Conservation (phyloP, 2,888 invertebrate genomes). For the Macrophya annulata region DNA sequence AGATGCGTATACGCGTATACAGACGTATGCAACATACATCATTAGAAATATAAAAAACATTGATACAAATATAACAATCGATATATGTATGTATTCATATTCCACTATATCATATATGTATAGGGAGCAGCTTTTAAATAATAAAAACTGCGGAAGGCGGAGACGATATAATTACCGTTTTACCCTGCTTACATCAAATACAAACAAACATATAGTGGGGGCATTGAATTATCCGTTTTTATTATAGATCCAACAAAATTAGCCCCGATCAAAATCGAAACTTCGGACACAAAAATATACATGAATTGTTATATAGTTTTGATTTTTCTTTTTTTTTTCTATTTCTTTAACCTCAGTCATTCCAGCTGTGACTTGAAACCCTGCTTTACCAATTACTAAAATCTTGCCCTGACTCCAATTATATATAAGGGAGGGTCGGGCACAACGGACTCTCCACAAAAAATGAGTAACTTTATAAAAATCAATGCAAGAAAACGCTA, state of each 20-base stretch:
- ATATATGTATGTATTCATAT: conserved; percentile 42
- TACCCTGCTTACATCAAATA: conserved; percentile 34
- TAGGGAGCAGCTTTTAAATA: conserved; percentile 18
- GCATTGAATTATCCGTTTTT: background rate
- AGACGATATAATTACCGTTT: conserved; percentile 17
- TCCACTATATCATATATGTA: conserved; percentile 2
- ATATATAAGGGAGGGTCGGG: background rate
- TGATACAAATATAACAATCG: conserved; percentile 53
- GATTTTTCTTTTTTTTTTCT: conserved; percentile 13
- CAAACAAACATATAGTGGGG: background rate
- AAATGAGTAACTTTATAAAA: too few species aligned
- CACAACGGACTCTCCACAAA: too few species aligned
- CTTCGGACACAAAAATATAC: background rate
- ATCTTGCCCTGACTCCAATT: background rate
- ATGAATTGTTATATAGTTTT: conserved; percentile 5
- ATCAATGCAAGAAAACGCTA: too few species aligned
- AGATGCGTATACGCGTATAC: too few species aligned
- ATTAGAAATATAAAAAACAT: conserved; percentile 52
- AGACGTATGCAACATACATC: background rate
- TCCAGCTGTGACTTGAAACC: background rate
- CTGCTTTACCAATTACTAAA: background rate
- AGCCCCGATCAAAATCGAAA: background rate
- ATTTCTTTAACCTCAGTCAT: background rate
- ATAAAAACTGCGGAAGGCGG: conserved; percentile 19
- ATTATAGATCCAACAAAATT: background rate